Evolutionary conservation across 2,113 vertebrate genomes (phyloP).

Genomic region (Sinocyclocheilus anophthalmus): DNA sequence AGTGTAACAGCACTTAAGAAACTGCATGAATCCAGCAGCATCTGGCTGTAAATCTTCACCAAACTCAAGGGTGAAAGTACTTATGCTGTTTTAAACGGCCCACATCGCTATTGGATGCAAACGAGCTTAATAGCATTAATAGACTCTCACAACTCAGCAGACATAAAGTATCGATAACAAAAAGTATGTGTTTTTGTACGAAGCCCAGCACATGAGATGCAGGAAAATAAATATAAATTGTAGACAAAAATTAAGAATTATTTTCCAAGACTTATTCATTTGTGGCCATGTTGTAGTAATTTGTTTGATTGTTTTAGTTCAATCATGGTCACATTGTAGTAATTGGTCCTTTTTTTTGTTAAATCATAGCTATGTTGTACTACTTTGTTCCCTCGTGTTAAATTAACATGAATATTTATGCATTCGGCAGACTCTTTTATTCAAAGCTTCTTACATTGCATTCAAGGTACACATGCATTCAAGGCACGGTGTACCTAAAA

Average conservation of each 20-base stretch:
- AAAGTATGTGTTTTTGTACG: background rate
- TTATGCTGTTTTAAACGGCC: background rate
- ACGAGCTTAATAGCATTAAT: background rate
- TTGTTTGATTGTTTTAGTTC: too few relatives aligned
- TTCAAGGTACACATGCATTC: too few relatives aligned
- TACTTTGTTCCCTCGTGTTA: too few relatives aligned
- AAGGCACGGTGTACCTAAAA: too few relatives aligned
- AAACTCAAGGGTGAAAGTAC: background rate
- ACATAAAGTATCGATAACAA: background rate
- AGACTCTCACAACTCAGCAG: background rate
- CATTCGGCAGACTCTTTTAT: too few relatives aligned
- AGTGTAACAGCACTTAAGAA: slow-evolving; percentile 6
- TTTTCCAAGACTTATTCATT: background rate
- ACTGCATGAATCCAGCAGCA: slow-evolving; percentile 7
- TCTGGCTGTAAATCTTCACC: slow-evolving; percentile 19
- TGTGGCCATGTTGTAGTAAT: background rate
- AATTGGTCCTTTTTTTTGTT: too few relatives aligned
- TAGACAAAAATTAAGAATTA: background rate
- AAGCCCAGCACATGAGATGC: background rate
- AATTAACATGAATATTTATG: too few relatives aligned
- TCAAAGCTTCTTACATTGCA: too few relatives aligned
- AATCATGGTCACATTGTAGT: too few relatives aligned
- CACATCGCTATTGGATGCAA: background rate
- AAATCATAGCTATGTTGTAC: too few relatives aligned
- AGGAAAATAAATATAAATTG: background rate